Base-by-base conservation (phyloP, 2,797 vertebrate species). In the Pangasius krempfi region DNA sequence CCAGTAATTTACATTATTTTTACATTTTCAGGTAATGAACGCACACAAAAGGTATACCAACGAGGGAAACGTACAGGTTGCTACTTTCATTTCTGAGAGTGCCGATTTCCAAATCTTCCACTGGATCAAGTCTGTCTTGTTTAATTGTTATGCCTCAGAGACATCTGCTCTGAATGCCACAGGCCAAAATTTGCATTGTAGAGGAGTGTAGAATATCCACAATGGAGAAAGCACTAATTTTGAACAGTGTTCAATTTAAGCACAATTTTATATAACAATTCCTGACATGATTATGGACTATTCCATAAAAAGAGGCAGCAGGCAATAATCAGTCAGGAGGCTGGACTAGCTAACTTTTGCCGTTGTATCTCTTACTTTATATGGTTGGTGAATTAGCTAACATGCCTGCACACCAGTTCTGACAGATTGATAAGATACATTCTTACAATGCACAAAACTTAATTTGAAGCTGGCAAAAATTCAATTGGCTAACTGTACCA, bases 161-260 rank as follows among this genome's bases (percentile, higher is more conserved):
- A 40, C 56, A 81, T 80, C 78, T 80, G 52, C 78, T 58, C 52
- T 12, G 33, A 37, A 22, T 58, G 54, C 54, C 20, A 18, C 75
- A 78, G 54, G 75, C 75, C 58, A 81, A 60, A 13, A 58, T 81
- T 81, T 60, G 33, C 79, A 60, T 60, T 37, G 79, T 58, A 60
- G 20, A 40, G 60, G 3, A 54, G n/a, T 58, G 79, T 12, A 81
- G 54, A 37, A 37, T 25, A 60, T 25, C 20, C 4, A 56, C 14
- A 22, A 30, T 20, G 16, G 76, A 20, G 16, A 79, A 22, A 10
- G 73, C 12, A 4, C 14, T n/a, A 0, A 47, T 52, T 79, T 9
- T n/a, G 14, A 79, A 50, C 73, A 76, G 44, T 14, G 27, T 76
- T 44, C 2, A 8, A 50, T 76, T 76, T 76, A 50, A 50, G 44